Conservation (phyloP, 1,140 invertebrate species). For the Drosophila grimshawi region DNA sequence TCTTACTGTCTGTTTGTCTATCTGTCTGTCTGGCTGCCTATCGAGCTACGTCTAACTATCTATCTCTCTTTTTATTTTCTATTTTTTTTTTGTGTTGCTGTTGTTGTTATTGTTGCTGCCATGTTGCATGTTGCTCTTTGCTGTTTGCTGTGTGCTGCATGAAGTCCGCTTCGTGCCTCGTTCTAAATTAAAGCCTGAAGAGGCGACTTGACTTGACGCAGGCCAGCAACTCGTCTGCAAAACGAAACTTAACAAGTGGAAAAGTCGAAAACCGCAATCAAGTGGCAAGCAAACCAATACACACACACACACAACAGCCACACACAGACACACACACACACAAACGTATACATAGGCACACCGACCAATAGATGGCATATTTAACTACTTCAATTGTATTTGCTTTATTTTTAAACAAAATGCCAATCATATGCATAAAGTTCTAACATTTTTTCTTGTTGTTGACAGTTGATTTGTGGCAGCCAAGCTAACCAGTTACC, state of each 20-base stretch:
- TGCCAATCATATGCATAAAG: slow-evolving; percentile 61
- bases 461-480: slow-evolving; percentile 18
- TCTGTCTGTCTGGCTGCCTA: slow-evolving; percentile 29
- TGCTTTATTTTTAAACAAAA: slow-evolving; percentile 71
- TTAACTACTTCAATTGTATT: slow-evolving; percentile 46
- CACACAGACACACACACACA: slow-evolving; percentile 3
- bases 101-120: slow-evolving; percentile 19
- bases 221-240: slow-evolving; percentile 64
- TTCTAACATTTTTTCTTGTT: slow-evolving; percentile 29
- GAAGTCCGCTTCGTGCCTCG: slow-evolving; percentile 39
- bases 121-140: slow-evolving; percentile 21
- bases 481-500: background rate
- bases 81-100: slow-evolving; percentile 20
- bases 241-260: slow-evolving; percentile 78
- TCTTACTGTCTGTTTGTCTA: slow-evolving; percentile 5
- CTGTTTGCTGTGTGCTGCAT: slow-evolving; percentile 9
- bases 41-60: slow-evolving; percentile 38
- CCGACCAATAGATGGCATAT: slow-evolving; percentile 29
- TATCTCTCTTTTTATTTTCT: slow-evolving; percentile 27
- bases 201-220: slow-evolving; percentile 32
- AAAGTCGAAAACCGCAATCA: slow-evolving; percentile 75
- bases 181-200: slow-evolving; percentile 75
- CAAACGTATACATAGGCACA: background rate
- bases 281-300: slow-evolving; percentile 67
- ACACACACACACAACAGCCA: slow-evolving; percentile 23